Evolutionary conservation across 2,888 invertebrate genomes (phyloP), one percentile per base, ranked within the genome.

Genomic region (Orchesellides sinensis): DNA sequence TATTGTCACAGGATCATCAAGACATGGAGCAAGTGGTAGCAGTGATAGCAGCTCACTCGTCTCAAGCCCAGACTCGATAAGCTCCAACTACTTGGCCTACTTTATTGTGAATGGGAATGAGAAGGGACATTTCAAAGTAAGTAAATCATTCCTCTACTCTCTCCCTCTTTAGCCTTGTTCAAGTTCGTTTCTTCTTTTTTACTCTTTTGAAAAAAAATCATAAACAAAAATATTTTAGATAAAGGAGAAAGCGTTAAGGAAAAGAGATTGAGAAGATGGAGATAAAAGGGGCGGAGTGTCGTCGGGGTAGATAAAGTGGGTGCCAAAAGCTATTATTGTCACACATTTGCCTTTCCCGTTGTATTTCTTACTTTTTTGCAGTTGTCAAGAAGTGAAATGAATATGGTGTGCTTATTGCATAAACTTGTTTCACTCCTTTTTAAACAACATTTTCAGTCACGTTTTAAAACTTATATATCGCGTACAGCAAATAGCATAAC

Each of bases 121-220:
- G 27, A 85, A 85, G 29, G 86, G 87, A 35, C 87, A 87, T 80
- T 88, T 88, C 73, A 88, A 87, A 85, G 88, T 88, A 25, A 80
- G 72, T 45, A 84, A 83, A 69, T 56, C 25, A 69, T 65, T 49
- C 25, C 45, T 40, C 25, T 10, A 14, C n/a, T 40, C 40, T 8
- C 29, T 52, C 54, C 3, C 56, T 12, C 29, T 3, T 66, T 6
- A 8, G 3, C 40, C 45, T 66, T 52, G n/a, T n/a, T n/a, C n/a
- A n/a, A 40, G 10, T 40, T n/a, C 40, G 2, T 40, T 40, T n/a
- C 40, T 27, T 40, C 6, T 27, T 35, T 32, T 35, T 63, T 63
- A 32, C 19, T 32, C 47, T 59, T 72, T 54, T 29, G 12, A n/a
- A n/a, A n/a, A n/a, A n/a, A n/a, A n/a, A n/a, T n/a, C n/a, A n/a